A percentile compares a stretch with the other conserved stretches of the same genome.
phyloP scores from a whole-genome alignment of 2,113 vertebrate genomes.

The Dasyurus viverrinus region DNA sequence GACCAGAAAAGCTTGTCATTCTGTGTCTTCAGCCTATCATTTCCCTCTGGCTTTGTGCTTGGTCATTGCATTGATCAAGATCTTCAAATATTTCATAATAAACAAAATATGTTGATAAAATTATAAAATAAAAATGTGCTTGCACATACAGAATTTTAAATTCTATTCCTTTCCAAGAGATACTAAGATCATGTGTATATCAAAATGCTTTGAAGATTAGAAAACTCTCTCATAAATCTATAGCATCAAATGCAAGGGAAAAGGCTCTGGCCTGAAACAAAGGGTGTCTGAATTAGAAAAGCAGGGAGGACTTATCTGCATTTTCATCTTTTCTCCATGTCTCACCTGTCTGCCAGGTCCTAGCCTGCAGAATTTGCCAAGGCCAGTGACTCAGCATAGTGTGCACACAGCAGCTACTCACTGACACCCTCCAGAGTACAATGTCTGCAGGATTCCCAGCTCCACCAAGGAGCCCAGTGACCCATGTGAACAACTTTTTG shows the following conservation, averaged over 20 bases:
- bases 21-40: background rate
- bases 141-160: background rate
- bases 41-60: background rate
- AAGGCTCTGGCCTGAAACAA: slow-evolving; percentile 3
- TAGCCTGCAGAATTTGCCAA: slow-evolving; percentile 62
- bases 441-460: background rate
- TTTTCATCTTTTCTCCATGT: background rate
- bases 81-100: background rate
- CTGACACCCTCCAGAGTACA: slow-evolving; percentile 4
- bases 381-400: slow-evolving; percentile 76
- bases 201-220: background rate
- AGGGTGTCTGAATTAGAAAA: slow-evolving; percentile 19
- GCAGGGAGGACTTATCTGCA: background rate
- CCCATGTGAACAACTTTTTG: background rate
- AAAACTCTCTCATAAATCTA: background rate
- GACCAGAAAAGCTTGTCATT: background rate
- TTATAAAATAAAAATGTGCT: background rate
- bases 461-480: background rate
- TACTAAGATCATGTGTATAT: background rate
- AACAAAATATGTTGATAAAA: background rate
- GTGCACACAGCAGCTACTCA: background rate
- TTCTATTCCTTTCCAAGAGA: background rate
- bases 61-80: background rate
- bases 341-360: slow-evolving; percentile 60
- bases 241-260: background rate